phyloP scores from a whole-genome alignment of 1,140 invertebrate genomes.

The Euborellia annulipes region DNA sequence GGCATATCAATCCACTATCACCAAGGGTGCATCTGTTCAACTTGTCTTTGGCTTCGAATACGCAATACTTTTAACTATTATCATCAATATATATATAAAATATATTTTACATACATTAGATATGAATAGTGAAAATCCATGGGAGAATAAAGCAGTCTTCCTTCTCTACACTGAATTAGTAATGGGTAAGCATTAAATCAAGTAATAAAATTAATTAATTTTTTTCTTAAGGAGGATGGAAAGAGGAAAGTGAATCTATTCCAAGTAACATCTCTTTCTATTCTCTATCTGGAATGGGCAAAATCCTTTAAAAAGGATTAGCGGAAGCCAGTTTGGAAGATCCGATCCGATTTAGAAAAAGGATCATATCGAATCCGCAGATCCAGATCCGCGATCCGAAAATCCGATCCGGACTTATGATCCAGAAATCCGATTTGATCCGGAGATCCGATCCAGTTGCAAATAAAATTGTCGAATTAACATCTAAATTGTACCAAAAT shows the following conservation, averaged over 20 bases:
- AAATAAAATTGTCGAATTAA: too few relatives aligned
- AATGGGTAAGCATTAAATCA: slow-evolving; percentile 53
- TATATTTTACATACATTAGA: slow-evolving; percentile 90
- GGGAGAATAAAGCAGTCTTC: slow-evolving; percentile 99
- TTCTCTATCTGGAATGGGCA: too few relatives aligned
- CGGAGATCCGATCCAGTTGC: too few relatives aligned
- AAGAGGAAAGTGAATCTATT: background rate
- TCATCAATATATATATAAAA: slow-evolving; percentile 87
- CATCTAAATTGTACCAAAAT: too few relatives aligned
- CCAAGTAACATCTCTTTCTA: too few relatives aligned
- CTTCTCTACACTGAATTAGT: slow-evolving; percentile 91
- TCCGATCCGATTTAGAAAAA: too few relatives aligned
- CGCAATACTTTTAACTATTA: slow-evolving; percentile 87
- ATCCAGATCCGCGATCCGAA: too few relatives aligned
- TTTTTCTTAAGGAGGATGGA: background rate
- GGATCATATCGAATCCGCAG: too few relatives aligned
- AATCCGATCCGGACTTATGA: too few relatives aligned
- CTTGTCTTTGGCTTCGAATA: slow-evolving; percentile 99
- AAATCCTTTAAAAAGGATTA: too few relatives aligned
- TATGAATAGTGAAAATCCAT: slow-evolving; percentile 87
- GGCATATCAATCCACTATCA: slow-evolving; percentile 87
- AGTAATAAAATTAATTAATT: slow-evolving; percentile 4
- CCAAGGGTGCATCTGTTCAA: slow-evolving; percentile 92
- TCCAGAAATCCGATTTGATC: too few relatives aligned
- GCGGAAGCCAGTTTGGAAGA: too few relatives aligned